These are phyloP conservation scores for Bombus balteatus DNA, from an alignment of 1,140 invertebrate genomes.

Conservation along the genomic window DNA sequence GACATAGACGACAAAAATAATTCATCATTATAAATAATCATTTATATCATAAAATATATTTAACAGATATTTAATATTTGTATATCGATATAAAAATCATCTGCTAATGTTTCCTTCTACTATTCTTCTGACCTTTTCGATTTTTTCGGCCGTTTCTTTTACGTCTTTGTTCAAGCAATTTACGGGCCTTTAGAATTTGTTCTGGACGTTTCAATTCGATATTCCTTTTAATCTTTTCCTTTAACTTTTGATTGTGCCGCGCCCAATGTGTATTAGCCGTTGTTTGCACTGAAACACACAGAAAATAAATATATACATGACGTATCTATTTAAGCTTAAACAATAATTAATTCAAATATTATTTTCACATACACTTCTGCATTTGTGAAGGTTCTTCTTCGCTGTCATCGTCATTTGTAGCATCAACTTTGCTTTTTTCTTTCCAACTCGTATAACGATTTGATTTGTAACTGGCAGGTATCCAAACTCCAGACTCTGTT, in stretches of 20 bases:
- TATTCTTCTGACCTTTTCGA: slow-evolving; percentile 66
- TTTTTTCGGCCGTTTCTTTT: slow-evolving; percentile 77
- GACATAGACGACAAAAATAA: not conserved
- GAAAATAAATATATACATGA: not conserved
- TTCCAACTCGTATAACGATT: slow-evolving; percentile 95
- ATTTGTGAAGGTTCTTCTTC: slow-evolving; percentile 80
- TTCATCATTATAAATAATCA: not conserved
- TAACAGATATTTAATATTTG: not conserved
- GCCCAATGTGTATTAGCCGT: slow-evolving; percentile 84
- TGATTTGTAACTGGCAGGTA: slow-evolving; percentile 96
- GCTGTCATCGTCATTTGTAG: slow-evolving; percentile 84
- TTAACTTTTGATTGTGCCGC: slow-evolving; percentile 85
- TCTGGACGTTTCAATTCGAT: slow-evolving; percentile 87
- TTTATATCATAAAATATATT: slow-evolving; percentile 22
- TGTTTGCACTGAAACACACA: slow-evolving; percentile 73
- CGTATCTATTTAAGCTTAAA: not conserved
- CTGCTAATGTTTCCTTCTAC: slow-evolving; percentile 70
- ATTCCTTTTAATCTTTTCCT: slow-evolving; percentile 79
- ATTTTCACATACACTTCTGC: slow-evolving; percentile 70
- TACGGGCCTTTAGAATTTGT: slow-evolving; percentile 87
- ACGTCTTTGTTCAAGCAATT: slow-evolving; percentile 83
- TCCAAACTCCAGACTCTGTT: slow-evolving; percentile 97
- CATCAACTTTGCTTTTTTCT: slow-evolving; percentile 89
- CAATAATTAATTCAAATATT: not conserved
- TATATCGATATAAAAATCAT: not conserved